Evolutionary conservation across 2,797 vertebrate genomes (phyloP).

Genomic region (Salmo trutta): DNA sequence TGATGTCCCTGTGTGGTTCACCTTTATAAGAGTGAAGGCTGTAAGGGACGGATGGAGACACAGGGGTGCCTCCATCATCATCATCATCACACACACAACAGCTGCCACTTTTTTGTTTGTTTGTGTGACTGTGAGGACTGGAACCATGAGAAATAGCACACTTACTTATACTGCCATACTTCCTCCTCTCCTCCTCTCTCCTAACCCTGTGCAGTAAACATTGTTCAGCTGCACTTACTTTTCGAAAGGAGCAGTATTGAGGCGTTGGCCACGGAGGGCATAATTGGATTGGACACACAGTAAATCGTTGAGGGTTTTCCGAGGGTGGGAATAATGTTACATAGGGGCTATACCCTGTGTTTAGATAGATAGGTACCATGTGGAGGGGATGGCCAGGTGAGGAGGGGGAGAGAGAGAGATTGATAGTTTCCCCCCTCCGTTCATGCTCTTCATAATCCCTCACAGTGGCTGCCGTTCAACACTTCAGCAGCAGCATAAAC

Average conservation of each 20-base stretch:
- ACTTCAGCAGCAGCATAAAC: not conserved
- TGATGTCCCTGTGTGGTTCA: not conserved
- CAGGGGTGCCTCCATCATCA: not conserved
- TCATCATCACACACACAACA: not conserved
- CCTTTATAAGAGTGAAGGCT: not conserved
- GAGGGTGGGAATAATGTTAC: conserved; percentile 43
- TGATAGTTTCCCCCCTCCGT: not conserved
- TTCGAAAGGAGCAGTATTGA: not conserved
- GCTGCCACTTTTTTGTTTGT: not conserved
- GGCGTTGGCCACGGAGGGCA: conserved; percentile 10
- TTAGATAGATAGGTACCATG: conserved; percentile 36
- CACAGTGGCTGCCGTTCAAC: conserved; percentile 8
- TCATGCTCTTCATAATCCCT: conserved; percentile 3
- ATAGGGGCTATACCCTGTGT: conserved; percentile 23
- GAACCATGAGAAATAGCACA: not conserved
- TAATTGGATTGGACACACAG: conserved; percentile 59
- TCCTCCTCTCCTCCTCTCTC: not conserved
- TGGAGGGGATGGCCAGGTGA: not conserved
- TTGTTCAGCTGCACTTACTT: conserved; percentile 9
- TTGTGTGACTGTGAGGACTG: not conserved
- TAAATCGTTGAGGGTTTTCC: conserved; percentile 60
- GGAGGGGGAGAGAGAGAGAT: not conserved
- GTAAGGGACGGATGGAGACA: not conserved
- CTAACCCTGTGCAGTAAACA: not conserved
- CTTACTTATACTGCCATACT: not conserved